A percentile compares a stretch with the other conserved stretches of the same genome.
These are phyloP conservation scores for Tenthredo distinguenda DNA, from an alignment of 2,888 invertebrate species.

Conservation along the genomic window DNA sequence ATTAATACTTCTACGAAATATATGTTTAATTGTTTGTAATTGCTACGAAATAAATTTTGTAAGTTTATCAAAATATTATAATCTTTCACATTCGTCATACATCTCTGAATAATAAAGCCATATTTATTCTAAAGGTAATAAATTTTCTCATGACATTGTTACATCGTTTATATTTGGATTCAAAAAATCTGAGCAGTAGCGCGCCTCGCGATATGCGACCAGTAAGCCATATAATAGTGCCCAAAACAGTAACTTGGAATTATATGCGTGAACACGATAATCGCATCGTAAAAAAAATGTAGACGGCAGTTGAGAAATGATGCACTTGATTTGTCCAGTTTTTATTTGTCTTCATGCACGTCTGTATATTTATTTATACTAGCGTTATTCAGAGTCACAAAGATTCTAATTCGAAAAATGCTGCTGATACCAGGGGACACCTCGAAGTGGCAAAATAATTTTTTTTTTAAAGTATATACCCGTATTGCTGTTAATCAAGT, in stretches of 20 bases:
- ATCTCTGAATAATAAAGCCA: neutral
- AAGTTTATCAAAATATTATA: conserved; percentile 25
- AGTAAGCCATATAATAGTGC: neutral
- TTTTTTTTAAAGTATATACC: no score
- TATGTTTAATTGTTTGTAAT: conserved; percentile 50
- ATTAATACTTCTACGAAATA: conserved; percentile 24
- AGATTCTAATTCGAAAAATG: no score
- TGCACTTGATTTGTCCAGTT: neutral
- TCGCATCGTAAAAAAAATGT: no score
- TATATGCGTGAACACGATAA: neutral
- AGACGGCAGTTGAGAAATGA: neutral
- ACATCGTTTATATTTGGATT: neutral
- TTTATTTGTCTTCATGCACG: neutral
- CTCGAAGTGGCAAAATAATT: no score
- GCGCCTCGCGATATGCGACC: neutral
- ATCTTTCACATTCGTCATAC: neutral
- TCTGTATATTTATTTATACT: no score
- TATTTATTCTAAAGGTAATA: neutral
- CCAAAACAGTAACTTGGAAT: neutral
- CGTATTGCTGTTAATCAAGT: no score
- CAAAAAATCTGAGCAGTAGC: neutral
- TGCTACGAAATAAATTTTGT: conserved; percentile 47
- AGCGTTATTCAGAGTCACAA: no score
- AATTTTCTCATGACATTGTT: neutral
- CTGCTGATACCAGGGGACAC: no score